A percentile compares a stretch with the other conserved stretches of the same genome.
Conservation (phyloP, 2,888 invertebrate genomes). For the Escarpia spicata region DNA sequence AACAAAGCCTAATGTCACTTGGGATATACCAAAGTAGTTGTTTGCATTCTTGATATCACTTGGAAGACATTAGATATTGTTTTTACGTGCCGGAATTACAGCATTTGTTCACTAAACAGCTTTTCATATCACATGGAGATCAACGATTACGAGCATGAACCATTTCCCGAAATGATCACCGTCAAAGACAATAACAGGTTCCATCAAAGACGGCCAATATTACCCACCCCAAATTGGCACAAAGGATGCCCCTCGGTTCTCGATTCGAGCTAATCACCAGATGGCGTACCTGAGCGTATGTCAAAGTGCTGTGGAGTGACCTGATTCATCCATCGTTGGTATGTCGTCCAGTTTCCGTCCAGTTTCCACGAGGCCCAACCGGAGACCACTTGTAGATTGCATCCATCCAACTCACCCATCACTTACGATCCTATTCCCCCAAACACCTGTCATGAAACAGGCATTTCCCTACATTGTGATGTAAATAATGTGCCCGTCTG, state of each 20-base stretch:
- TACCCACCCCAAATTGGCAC: neutral
- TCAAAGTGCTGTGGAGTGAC: neutral
- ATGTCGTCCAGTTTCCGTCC: neutral
- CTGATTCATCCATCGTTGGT: neutral
- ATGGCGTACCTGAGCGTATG: neutral
- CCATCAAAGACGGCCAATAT: neutral
- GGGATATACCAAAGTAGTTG: neutral
- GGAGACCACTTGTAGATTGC: neutral
- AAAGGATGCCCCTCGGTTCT: neutral
- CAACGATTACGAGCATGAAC: neutral
- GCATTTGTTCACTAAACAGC: neutral
- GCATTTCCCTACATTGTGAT: neutral
- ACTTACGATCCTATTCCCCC: neutral
- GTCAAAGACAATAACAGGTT: neutral
- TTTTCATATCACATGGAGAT: neutral
- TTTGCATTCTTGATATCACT: neutral
- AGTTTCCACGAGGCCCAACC: neutral
- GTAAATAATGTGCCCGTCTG: neutral
- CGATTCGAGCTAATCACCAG: constrained; percentile 1
- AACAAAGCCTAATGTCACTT: neutral
- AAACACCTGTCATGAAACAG: constrained; percentile 12
- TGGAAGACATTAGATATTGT: neutral
- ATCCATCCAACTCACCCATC: neutral
- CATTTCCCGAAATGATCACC: neutral
- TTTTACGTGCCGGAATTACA: neutral